Evolutionary conservation across 2,797 vertebrate species (phyloP).

Genomic region (Syngnathus acus): DNA sequence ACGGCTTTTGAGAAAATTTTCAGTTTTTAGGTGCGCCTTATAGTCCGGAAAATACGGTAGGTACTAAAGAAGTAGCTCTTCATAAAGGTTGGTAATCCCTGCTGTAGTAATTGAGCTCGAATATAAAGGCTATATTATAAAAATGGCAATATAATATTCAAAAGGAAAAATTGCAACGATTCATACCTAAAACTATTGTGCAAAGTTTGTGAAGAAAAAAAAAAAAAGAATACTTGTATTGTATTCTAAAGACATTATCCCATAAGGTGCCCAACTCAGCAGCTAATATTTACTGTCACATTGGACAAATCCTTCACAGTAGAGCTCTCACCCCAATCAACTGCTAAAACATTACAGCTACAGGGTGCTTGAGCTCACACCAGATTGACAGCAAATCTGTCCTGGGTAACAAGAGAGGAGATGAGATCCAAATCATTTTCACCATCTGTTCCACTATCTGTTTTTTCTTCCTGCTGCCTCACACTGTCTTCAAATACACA

Average conservation of each 20-base stretch:
- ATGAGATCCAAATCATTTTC: slow-evolving; percentile 29
- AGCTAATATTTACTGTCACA: slow-evolving; percentile 18
- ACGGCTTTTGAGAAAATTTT: too few relatives aligned
- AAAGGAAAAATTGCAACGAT: too few relatives aligned
- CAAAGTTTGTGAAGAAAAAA: too few relatives aligned
- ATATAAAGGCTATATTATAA: too few relatives aligned
- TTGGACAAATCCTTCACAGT: slow-evolving; percentile 17
- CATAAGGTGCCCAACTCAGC: slow-evolving; percentile 1
- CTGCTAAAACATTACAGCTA: slow-evolving; percentile 7
- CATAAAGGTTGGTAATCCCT: too few relatives aligned
- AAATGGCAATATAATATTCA: too few relatives aligned
- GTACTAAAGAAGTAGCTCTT: too few relatives aligned
- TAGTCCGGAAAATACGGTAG: too few relatives aligned
- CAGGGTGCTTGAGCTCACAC: slow-evolving; percentile 18
- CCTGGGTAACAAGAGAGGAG: slow-evolving; percentile 12
- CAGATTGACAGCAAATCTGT: slow-evolving; percentile 21
- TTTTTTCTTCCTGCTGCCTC: slow-evolving; percentile 21
- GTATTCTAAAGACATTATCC: neutral
- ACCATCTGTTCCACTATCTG: slow-evolving; percentile 39
- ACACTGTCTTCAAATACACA: slow-evolving; percentile 19
- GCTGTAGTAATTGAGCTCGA: too few relatives aligned
- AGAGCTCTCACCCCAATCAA: slow-evolving; percentile 9
- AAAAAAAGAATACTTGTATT: too few relatives aligned
- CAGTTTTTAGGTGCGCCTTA: too few relatives aligned
- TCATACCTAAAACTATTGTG: too few relatives aligned